Evolutionary conservation across 2,888 invertebrate genomes (phyloP).

Genomic region (Poecilobothrus nobilitatus): DNA sequence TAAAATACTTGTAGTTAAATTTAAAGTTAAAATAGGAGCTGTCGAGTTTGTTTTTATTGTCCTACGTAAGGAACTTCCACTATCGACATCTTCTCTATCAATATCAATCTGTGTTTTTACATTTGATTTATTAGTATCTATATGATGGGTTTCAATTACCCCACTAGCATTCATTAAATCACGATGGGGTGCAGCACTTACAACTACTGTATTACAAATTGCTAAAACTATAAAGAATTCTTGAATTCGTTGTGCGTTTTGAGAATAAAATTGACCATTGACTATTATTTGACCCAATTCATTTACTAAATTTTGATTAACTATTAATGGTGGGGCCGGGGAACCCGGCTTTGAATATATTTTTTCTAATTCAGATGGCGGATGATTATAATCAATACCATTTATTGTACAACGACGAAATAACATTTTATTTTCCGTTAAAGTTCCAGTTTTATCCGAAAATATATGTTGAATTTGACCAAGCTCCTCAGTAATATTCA

Average conservation of each 20-base stretch:
- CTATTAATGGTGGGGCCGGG: constrained; percentile 45
- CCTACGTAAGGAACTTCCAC: not conserved
- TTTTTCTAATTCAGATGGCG: constrained; percentile 58
- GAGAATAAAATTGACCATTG: constrained; percentile 38
- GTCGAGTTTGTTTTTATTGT: constrained; percentile 12
- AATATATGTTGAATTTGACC: constrained; percentile 93
- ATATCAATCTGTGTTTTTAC: constrained; percentile 32
- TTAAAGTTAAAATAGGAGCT: constrained; percentile 7
- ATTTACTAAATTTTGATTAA: constrained; percentile 47
- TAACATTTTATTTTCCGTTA: constrained; percentile 97
- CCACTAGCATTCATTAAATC: constrained; percentile 64
- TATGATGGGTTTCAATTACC: constrained; percentile 46
- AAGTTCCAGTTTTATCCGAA: constrained; percentile 95
- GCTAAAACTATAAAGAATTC: constrained; percentile 88
- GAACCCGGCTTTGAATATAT: constrained; percentile 46
- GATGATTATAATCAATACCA: constrained; percentile 83
- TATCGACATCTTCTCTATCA: constrained; percentile 11
- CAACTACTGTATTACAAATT: constrained; percentile 94
- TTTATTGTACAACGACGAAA: constrained; percentile 84
- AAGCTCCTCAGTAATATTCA: constrained; percentile 95
- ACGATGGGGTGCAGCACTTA: constrained; percentile 71
- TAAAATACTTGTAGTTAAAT: constrained; percentile 22
- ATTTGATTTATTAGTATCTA: constrained; percentile 28
- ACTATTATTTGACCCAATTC: constrained; percentile 44
- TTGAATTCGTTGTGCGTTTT: constrained; percentile 66